Base-by-base conservation (phyloP, 2,113 vertebrate species). In the Pagrus major region DNA sequence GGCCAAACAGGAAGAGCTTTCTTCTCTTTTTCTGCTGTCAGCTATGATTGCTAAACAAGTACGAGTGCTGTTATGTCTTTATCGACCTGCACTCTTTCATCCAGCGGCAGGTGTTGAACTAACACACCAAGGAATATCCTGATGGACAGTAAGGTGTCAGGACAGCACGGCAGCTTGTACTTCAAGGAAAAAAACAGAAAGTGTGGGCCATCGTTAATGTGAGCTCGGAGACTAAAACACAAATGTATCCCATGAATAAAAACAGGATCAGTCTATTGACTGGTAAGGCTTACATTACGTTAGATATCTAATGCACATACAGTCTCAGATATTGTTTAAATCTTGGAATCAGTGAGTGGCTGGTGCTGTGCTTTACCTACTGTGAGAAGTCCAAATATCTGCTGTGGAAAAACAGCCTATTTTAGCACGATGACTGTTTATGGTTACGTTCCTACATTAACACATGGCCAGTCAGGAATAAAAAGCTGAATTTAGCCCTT, bases 241-340 rank as follows among this genome's bases (percentile, higher is more conserved):
- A 29, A 29, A 55, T 52, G 27, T 27, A 16, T 15, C 69, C 18
- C 33, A 35, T 52, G 52, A 70, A 60, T 60, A 67, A 25, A 29
- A 46, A 46, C 8, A 29, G 29, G 41, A 71, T 66, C 51, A 18
- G 49, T 47, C 37, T 66, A 59, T 68, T 81, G 55, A 81, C 25
- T 59, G 8, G 44, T 39, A 27, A 37, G 63, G 35, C 37, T 54
- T 20, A 21, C 3, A 5, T 42, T 80, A 29, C 54, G 6, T 29
- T 14, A 68, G 23, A 18, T 25, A 20, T 25, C 27, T 9, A 35
- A 61, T 44, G 69, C 46, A 35, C 46, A 25, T 3, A 35, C 18
- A 42, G 52, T 66, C 44, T 51, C 33, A 7, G 18, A 46, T 54
- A 44, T 44, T 20, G 37, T 16, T 27, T 39, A 33, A 67, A 60